Conservation (phyloP, 2,113 vertebrate species). For the Sturnira hondurensis region DNA sequence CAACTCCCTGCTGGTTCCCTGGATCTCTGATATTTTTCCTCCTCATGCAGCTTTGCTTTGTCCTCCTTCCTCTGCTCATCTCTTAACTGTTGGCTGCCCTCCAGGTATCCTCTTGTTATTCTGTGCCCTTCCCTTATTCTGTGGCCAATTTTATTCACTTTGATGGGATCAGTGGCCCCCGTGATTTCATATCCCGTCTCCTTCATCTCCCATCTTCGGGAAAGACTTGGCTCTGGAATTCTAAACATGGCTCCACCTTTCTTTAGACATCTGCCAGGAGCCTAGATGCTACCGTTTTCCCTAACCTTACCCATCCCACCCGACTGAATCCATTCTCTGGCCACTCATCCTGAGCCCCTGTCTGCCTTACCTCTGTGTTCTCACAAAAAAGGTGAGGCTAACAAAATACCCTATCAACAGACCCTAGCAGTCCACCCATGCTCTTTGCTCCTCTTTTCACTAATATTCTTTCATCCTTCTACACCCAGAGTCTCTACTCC, state of each 20-base stretch:
- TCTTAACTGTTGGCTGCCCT: background rate
- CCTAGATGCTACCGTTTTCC: background rate
- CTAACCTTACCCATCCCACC: background rate
- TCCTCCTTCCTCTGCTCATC: background rate
- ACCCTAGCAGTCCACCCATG: background rate
- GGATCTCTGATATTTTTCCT: background rate
- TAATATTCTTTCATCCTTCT: background rate
- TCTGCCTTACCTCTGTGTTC: background rate
- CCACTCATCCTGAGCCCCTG: background rate
- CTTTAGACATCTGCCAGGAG: background rate
- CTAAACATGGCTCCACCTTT: background rate
- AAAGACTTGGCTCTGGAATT: background rate
- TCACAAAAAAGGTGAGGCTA: background rate
- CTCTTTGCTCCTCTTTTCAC: background rate
- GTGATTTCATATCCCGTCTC: background rate
- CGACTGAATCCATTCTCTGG: background rate
- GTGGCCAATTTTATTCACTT: background rate
- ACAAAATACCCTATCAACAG: no score
- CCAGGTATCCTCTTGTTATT: background rate
- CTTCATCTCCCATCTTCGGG: background rate
- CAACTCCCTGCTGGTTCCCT: no score
- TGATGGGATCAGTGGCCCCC: background rate
- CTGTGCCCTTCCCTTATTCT: no score
- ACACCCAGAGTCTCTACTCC: background rate
- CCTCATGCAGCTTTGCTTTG: background rate